Evolutionary conservation across 2,888 invertebrate species (phyloP).

Genomic region (Seira ritae): DNA sequence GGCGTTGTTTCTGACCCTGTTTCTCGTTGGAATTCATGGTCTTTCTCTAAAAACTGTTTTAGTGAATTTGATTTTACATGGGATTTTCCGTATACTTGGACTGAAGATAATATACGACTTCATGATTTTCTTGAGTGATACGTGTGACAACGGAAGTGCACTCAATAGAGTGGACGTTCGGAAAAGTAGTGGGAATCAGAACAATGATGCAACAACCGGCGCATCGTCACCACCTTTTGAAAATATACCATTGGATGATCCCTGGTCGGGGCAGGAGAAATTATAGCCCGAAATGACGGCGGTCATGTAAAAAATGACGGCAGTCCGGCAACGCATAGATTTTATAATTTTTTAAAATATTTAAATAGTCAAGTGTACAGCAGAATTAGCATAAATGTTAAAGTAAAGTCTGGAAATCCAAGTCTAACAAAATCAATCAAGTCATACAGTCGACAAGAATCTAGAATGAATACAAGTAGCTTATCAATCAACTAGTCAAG

Average conservation of each 20-base stretch:
- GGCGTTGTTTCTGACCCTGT: conserved; percentile 53
- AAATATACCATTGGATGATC: conserved; percentile 61
- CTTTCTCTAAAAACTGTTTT: conserved; percentile 57
- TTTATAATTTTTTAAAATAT: too few relatives aligned
- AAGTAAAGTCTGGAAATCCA: neutral
- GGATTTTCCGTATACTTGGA: conserved; percentile 55
- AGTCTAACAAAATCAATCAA: neutral
- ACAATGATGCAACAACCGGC: neutral
- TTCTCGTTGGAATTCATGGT: conserved; percentile 57
- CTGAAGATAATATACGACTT: conserved; percentile 66
- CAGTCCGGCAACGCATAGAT: too few relatives aligned
- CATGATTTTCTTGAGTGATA: conserved; percentile 55
- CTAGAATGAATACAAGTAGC: too few relatives aligned
- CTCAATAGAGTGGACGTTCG: conserved; percentile 48
- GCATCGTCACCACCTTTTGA: conserved; percentile 44
- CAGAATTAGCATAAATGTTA: neutral
- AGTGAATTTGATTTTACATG: conserved; percentile 54
- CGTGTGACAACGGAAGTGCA: conserved; percentile 38
- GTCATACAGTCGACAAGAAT: neutral
- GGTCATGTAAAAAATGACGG: neutral
- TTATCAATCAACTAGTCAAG: too few relatives aligned
- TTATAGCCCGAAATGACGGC: conserved; percentile 24
- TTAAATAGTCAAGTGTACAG: too few relatives aligned
- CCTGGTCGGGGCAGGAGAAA: conserved; percentile 57
- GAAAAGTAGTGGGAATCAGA: conserved; percentile 18